phyloP scores from a whole-genome alignment of 2,797 vertebrate species.

The Halcyon smyrnensis region DNA sequence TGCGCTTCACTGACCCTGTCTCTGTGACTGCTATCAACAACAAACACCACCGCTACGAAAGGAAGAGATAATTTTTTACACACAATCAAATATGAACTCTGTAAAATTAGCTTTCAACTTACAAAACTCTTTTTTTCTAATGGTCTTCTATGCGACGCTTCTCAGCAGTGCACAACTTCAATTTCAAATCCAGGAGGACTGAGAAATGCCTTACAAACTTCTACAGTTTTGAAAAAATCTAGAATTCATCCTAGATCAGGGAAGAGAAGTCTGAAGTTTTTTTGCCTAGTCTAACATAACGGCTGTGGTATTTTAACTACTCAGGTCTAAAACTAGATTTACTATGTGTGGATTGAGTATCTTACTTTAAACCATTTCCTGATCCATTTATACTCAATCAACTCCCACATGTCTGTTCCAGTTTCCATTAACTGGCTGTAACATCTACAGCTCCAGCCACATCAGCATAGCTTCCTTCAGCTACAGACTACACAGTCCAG shows the following conservation, averaged over 20 bases:
- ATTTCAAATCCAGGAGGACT: neutral
- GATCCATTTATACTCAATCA: neutral
- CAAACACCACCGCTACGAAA: conserved; percentile 92
- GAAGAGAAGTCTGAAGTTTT: neutral
- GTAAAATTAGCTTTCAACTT: neutral
- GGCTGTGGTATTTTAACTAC: neutral
- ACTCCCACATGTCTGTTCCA: neutral
- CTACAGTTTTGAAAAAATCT: neutral
- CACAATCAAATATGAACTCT: neutral
- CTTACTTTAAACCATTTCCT: neutral
- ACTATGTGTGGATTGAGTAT: neutral
- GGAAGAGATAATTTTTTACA: neutral
- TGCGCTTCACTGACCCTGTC: conserved; percentile 96
- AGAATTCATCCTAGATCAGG: neutral
- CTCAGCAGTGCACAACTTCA: neutral
- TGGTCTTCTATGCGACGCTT: neutral
- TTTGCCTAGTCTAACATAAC: neutral
- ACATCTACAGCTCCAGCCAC: neutral
- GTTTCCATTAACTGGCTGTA: neutral
- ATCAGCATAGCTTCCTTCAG: neutral
- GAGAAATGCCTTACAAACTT: neutral
- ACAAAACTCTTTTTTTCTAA: neutral
- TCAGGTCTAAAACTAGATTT: neutral
- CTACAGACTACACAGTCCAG: neutral
- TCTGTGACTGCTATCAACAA: conserved; percentile 96